Conservation (phyloP, 2,888 invertebrate genomes). For the Dolichomitus sp. region DNA sequence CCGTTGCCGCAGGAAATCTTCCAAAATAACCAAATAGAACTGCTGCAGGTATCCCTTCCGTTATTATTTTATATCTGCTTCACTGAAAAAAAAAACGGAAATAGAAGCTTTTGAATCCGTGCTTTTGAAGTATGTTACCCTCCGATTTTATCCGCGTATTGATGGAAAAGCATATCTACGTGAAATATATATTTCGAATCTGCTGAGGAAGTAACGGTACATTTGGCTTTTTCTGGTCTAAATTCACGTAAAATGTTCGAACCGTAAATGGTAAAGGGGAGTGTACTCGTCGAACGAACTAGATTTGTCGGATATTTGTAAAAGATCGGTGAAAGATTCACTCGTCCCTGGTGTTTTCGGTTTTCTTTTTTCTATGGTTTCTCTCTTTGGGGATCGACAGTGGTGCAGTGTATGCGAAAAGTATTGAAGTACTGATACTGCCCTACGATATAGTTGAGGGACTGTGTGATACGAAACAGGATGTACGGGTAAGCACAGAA, state of each 20-base stretch:
- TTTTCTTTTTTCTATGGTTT: slow-evolving; percentile 29
- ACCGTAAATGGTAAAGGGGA: slow-evolving; percentile 42
- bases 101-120: neutral
- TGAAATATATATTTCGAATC: neutral
- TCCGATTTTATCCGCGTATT: neutral
- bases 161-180: neutral
- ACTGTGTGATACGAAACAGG: slow-evolving; percentile 14
- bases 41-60: neutral
- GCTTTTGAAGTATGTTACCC: neutral
- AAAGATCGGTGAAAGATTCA: slow-evolving; percentile 51
- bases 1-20: neutral
- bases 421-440: slow-evolving; percentile 51
- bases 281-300: slow-evolving; percentile 31
- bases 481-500: slow-evolving; percentile 4
- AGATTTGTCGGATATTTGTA: slow-evolving; percentile 37
- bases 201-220: neutral
- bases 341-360: slow-evolving; percentile 13
- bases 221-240: neutral
- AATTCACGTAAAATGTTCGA: slow-evolving; percentile 21
- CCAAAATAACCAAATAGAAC: neutral
- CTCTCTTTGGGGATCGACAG: slow-evolving; percentile 29
- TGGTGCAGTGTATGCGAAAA: slow-evolving; percentile 30
- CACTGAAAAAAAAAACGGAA: neutral
- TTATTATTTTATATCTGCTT: neutral
- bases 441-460: neutral